phyloP scores from a whole-genome alignment of 2,888 invertebrate species.

The Andricus curvator region DNA sequence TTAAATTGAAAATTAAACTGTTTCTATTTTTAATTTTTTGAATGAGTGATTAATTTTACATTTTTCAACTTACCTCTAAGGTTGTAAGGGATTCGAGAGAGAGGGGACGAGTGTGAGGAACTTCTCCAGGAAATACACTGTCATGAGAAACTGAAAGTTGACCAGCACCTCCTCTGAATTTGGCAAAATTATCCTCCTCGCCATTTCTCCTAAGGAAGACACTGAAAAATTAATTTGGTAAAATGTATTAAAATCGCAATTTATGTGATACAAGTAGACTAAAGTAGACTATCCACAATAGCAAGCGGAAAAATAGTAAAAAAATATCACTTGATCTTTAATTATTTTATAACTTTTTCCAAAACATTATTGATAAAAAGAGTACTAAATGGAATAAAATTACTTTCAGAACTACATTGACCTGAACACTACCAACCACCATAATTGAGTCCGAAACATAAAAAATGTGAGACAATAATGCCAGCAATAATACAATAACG shows the following conservation, averaged over 20 bases:
- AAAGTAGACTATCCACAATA: background rate
- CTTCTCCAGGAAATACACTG: slow-evolving; percentile 92
- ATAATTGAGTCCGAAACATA: slow-evolving; percentile 49
- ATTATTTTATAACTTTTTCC: background rate
- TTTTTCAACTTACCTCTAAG: slow-evolving; percentile 69
- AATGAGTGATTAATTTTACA: background rate
- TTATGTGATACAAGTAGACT: background rate
- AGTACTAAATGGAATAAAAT: background rate
- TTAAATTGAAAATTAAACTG: background rate
- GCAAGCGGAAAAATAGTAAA: background rate
- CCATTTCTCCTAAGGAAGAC: slow-evolving; percentile 68
- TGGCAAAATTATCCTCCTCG: slow-evolving; percentile 70
- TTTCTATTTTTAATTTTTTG: background rate
- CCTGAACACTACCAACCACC: background rate
- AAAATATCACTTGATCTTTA: background rate
- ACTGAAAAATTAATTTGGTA: slow-evolving; percentile 60
- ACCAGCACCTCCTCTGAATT: slow-evolving; percentile 76
- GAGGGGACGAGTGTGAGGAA: slow-evolving; percentile 73
- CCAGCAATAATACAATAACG: slow-evolving; percentile 24
- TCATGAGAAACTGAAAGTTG: slow-evolving; percentile 93
- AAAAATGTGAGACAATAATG: slow-evolving; percentile 26
- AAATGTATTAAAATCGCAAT: background rate
- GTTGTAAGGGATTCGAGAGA: slow-evolving; percentile 72
- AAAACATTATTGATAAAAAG: background rate
- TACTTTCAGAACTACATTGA: background rate